Evolutionary conservation across 1,140 invertebrate species (phyloP), one percentile per base, ranked within the genome.

Genomic region (Solenopsis invicta): DNA sequence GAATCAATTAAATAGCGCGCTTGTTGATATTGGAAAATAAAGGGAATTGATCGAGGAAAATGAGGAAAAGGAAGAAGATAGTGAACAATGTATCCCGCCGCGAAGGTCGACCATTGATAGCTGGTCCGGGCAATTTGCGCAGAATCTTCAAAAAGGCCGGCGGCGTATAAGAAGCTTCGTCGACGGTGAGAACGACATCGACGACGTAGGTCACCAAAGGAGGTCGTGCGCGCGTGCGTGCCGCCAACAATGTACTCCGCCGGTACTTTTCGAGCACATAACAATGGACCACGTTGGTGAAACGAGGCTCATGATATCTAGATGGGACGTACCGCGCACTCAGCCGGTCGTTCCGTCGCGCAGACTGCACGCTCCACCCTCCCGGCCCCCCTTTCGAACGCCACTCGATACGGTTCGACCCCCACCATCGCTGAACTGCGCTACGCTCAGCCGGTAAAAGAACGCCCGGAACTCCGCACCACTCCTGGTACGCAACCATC

Each of bases 261-360:
- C 80, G 89, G 88, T 91, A 90, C 91, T 92, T 93, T 93, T 92
- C 82, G 90, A 91, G 85, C 81, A 92, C 92, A 94, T 94, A 94
- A 93, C 92, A 94, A 94, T 94, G 90, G 91, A 82, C 85, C 89
- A 90, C 89, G 77, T 92, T 93, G 92, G 85, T 93, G 86, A 94
- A 94, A 93, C 89, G 89, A 89, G 90, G 88, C 90, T 94, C 92
- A 93, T 94, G 90, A 92, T 94, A 92, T 88, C 91, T 91, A 87
- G 90, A 92, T 94, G 91, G 92, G 90, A 94, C 92, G 89, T 90
- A 85, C 85, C 91, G 92, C 84, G 89, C 92, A 94, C 93, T 94
- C 93, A 94, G 88, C 81, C 87, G 81, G 72, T 91, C 88, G 89
- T 87, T 69, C 74, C 21, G 71, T 48, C 89, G 84, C 87, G 85